Evolutionary conservation across 2,888 invertebrate genomes (phyloP).

Genomic region (Oscheius sp.): DNA sequence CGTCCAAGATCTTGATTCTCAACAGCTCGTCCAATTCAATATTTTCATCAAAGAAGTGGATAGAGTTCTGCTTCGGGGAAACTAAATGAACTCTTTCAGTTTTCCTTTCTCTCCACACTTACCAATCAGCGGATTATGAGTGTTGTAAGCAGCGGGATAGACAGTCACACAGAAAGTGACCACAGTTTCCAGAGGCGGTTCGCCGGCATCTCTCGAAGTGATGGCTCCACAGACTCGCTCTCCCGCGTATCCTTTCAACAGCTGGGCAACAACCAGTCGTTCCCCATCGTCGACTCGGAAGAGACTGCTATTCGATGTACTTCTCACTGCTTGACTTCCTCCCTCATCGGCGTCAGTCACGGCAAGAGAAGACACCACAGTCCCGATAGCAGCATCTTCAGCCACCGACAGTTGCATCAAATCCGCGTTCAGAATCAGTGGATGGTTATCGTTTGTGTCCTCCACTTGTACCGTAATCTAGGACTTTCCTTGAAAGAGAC

Average conservation of each 20-base stretch:
- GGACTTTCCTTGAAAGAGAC: neutral
- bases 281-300: conserved; percentile 48
- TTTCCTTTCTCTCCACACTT: neutral
- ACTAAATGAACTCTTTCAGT: conserved; percentile 22
- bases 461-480: conserved; percentile 43
- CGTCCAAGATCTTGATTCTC: conserved; percentile 48
- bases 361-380: conserved; percentile 41
- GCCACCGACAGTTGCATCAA: conserved; percentile 46
- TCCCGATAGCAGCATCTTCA: conserved; percentile 42
- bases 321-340: conserved; percentile 20
- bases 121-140: conserved; percentile 52
- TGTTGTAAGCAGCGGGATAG: conserved; percentile 52
- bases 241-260: conserved; percentile 51
- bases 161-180: conserved; percentile 53
- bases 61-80: conserved; percentile 55
- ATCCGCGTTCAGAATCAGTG: conserved; percentile 48
- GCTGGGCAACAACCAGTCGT: conserved; percentile 38
- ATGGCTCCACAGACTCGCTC: conserved; percentile 40
- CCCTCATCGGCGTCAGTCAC: conserved; percentile 44
- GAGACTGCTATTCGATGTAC: conserved; percentile 43
- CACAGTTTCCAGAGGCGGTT: conserved; percentile 26
- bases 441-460: conserved; percentile 48
- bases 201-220: conserved; percentile 31
- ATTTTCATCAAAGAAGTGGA: conserved; percentile 60
- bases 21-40: conserved; percentile 53